A percentile compares a stretch with the other conserved stretches of the same genome.
Conservation (phyloP, 2,888 invertebrate species). For the Hyposoter didymator region DNA sequence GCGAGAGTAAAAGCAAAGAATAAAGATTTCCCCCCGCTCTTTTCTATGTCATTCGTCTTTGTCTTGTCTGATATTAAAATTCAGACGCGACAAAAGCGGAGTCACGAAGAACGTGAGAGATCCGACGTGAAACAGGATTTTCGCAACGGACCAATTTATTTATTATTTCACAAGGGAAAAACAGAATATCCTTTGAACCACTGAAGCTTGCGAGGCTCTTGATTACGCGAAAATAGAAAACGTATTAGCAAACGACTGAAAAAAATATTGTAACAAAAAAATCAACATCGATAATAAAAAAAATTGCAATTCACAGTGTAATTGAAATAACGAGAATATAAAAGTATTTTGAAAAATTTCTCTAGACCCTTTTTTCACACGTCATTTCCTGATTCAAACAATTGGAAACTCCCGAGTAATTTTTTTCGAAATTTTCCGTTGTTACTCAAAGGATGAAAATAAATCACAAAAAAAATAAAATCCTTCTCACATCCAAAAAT, state of each 20-base stretch:
- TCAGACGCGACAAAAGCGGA: slow-evolving; percentile 31
- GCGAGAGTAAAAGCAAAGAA: slow-evolving; percentile 34
- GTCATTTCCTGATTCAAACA: too few species aligned
- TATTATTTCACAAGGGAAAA: background rate
- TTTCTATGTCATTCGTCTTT: slow-evolving; percentile 35
- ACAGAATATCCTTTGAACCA: background rate
- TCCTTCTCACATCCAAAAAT: too few species aligned
- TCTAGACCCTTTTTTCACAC: too few species aligned
- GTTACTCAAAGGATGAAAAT: too few species aligned
- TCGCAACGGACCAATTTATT: background rate
- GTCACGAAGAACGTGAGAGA: slow-evolving; percentile 41
- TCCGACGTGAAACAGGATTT: slow-evolving; percentile 19
- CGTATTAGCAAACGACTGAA: background rate
- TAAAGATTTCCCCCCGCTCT: background rate
- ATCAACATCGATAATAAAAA: background rate
- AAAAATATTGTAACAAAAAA: background rate
- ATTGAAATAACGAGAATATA: too few species aligned
- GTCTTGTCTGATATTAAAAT: slow-evolving; percentile 57
- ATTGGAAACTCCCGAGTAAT: too few species aligned
- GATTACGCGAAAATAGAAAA: background rate
- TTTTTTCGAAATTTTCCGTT: too few species aligned
- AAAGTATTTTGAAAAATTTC: too few species aligned
- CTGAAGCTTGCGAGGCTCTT: background rate
- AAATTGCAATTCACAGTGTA: too few species aligned
- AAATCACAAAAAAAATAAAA: too few species aligned